Evolutionary conservation across 2,113 vertebrate genomes (phyloP).

Genomic region (Hystrix cristata): DNA sequence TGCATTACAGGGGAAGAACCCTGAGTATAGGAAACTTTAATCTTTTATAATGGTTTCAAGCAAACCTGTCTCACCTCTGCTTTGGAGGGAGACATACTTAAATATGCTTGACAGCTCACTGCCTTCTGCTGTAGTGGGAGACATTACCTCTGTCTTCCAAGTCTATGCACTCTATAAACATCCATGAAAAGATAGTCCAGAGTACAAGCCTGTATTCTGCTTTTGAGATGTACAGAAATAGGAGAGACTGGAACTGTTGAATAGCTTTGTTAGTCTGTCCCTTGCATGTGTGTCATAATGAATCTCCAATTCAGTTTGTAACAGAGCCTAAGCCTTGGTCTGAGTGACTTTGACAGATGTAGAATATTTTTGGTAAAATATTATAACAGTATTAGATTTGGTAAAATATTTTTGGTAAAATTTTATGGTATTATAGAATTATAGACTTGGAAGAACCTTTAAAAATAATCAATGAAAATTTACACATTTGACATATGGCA

Average conservation of each 20-base stretch:
- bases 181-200: neutral
- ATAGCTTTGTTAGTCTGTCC: neutral
- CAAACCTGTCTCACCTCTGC: neutral
- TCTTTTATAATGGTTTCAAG: neutral
- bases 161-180: neutral
- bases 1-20: neutral
- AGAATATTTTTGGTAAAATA: slow-evolving; percentile 23
- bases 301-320: neutral
- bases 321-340: neutral
- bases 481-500: neutral
- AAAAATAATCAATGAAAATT: neutral
- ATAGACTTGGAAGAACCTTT: neutral
- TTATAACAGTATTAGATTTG: neutral
- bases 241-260: neutral
- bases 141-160: neutral
- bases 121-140: neutral
- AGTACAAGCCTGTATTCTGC: neutral
- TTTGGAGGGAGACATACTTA: neutral
- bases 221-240: neutral
- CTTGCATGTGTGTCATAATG: neutral
- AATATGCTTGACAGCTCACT: neutral
- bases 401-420: neutral
- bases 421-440: neutral
- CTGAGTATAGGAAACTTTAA: neutral
- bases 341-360: neutral